Percentiles rank a stretch among this genome's conserved stretches.
phyloP scores from a whole-genome alignment of 2,113 vertebrate species.

The Lucifuga dentata region DNA sequence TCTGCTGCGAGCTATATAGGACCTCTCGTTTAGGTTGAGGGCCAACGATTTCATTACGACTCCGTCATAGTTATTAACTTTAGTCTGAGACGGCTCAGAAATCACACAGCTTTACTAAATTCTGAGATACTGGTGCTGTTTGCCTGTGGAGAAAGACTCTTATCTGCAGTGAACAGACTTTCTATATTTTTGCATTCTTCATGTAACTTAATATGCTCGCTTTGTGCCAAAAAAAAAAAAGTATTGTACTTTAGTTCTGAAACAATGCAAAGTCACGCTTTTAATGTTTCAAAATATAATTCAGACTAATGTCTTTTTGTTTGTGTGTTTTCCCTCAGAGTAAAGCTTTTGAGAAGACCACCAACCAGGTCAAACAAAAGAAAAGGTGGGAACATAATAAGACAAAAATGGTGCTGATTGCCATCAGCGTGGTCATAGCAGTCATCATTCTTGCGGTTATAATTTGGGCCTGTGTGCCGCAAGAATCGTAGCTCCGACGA shows the following conservation, averaged over 20 bases:
- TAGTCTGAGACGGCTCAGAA: too few species aligned
- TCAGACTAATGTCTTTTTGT: not conserved
- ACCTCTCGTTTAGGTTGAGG: too few species aligned
- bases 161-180: too few species aligned
- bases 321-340: constrained; percentile 64
- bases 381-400: constrained; percentile 73
- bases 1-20: too few species aligned
- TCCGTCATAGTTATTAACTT: too few species aligned
- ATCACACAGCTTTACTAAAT: too few species aligned
- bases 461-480: constrained; percentile 8
- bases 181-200: too few species aligned
- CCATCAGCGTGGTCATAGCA: constrained; percentile 19
- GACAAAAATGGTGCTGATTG: constrained; percentile 65
- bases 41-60: too few species aligned
- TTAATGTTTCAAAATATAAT: not conserved
- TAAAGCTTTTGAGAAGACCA: constrained; percentile 76
- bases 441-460: constrained; percentile 64
- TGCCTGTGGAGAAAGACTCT: too few species aligned
- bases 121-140: too few species aligned
- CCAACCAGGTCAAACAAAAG: constrained; percentile 74
- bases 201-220: too few species aligned
- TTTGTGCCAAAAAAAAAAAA: not conserved
- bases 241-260: not conserved
- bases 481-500: not conserved
- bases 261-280: not conserved